Conservation (phyloP, 2,113 vertebrate species). For the Mungos mungo region DNA sequence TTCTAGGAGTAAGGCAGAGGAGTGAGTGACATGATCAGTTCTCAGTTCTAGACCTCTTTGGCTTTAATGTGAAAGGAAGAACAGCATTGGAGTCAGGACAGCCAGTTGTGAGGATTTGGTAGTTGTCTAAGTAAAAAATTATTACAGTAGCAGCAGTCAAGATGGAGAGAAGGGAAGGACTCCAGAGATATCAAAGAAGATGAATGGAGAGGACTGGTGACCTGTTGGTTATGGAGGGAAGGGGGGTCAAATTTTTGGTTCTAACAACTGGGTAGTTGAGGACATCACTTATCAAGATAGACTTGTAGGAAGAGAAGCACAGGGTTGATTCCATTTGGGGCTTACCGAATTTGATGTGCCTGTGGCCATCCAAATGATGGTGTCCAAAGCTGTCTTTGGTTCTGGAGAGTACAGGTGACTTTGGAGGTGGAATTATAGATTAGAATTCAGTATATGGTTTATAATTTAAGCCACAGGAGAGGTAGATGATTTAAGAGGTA, state of each 20-base stretch:
- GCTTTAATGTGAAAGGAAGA: background rate
- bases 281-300: background rate
- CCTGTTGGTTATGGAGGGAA: background rate
- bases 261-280: background rate
- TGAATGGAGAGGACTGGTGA: background rate
- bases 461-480: background rate
- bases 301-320: background rate
- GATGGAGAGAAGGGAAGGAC: background rate
- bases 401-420: background rate
- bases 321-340: background rate
- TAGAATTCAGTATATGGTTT: background rate
- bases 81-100: background rate
- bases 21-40: background rate
- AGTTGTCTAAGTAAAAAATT: background rate
- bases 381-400: background rate
- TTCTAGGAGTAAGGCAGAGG: background rate
- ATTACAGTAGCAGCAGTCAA: background rate
- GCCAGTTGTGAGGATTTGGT: background rate
- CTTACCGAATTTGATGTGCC: background rate
- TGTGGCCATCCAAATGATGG: background rate
- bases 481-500: background rate
- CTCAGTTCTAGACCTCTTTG: conserved; percentile 13
- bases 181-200: background rate
- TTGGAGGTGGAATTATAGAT: background rate
- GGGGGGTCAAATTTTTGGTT: background rate